phyloP scores from a whole-genome alignment of 2,113 vertebrate genomes.

The Dolichotis patagonum region DNA sequence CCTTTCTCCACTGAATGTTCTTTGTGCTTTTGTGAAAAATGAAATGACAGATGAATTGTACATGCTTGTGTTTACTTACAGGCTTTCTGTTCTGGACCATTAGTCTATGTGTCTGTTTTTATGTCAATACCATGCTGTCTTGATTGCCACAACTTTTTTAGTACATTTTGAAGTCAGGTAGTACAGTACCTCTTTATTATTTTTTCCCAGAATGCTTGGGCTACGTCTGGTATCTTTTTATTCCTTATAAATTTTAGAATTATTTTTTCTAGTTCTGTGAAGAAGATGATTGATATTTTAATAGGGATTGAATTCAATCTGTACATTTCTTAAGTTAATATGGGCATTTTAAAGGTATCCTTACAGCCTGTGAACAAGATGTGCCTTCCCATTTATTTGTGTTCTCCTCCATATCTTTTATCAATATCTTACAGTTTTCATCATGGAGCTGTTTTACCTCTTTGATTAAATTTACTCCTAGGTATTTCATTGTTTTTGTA shows the following conservation, averaged over 20 bases:
- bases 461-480: neutral
- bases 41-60: neutral
- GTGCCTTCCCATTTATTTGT: neutral
- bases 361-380: neutral
- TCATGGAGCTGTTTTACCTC: neutral
- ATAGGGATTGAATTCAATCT: neutral
- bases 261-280: neutral
- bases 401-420: neutral
- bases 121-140: neutral
- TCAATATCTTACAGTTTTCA: neutral
- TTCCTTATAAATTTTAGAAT: neutral
- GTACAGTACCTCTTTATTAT: neutral
- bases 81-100: neutral
- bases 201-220: neutral
- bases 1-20: neutral
- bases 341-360: neutral
- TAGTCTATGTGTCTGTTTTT: neutral
- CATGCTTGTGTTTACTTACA: neutral
- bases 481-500: neutral
- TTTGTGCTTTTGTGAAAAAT: neutral
- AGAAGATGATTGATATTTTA: neutral
- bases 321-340: neutral
- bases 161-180: neutral
- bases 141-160: neutral
- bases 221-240: neutral